A percentile compares a stretch with the other conserved stretches of the same genome.
These are phyloP conservation scores for Rattus rattus DNA, from an alignment of 2,113 vertebrate species.

Conservation along the genomic window DNA sequence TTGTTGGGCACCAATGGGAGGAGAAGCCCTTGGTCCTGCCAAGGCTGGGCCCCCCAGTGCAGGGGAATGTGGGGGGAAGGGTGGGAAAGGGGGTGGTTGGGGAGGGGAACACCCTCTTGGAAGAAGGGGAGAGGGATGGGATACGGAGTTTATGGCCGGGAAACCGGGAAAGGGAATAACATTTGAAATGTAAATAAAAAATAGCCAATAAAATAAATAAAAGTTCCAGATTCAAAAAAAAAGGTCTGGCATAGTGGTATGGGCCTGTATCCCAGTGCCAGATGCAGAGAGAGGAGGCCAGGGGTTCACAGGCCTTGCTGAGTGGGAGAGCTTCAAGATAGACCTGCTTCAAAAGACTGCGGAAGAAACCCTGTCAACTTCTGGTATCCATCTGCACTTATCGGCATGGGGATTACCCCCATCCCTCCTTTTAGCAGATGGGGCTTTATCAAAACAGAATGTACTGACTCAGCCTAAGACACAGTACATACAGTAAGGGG, in stretches of 20 bases:
- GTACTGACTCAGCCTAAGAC: background rate
- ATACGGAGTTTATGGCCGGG: too few relatives aligned
- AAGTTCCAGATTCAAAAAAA: too few relatives aligned
- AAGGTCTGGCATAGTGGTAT: background rate
- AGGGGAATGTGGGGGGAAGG: too few relatives aligned
- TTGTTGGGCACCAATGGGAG: too few relatives aligned
- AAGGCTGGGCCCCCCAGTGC: too few relatives aligned
- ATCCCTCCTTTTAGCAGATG: slow-evolving; percentile 60
- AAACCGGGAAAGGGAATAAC: too few relatives aligned
- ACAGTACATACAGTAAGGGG: background rate
- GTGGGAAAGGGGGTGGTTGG: too few relatives aligned
- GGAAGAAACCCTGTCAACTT: background rate
- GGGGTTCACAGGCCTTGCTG: background rate
- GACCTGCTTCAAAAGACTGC: background rate
- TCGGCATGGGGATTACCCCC: background rate
- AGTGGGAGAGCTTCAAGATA: background rate
- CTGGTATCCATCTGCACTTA: background rate
- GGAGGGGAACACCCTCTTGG: too few relatives aligned
- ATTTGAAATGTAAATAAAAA: too few relatives aligned
- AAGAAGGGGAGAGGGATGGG: too few relatives aligned
- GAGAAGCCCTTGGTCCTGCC: too few relatives aligned
- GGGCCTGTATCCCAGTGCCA: background rate
- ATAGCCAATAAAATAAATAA: too few relatives aligned
- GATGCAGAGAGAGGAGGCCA: background rate
- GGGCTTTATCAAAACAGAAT: slow-evolving; percentile 61